Evolutionary conservation across 2,888 invertebrate genomes (phyloP), one percentile per base, ranked within the genome.

Genomic region (Euproctis similis): DNA sequence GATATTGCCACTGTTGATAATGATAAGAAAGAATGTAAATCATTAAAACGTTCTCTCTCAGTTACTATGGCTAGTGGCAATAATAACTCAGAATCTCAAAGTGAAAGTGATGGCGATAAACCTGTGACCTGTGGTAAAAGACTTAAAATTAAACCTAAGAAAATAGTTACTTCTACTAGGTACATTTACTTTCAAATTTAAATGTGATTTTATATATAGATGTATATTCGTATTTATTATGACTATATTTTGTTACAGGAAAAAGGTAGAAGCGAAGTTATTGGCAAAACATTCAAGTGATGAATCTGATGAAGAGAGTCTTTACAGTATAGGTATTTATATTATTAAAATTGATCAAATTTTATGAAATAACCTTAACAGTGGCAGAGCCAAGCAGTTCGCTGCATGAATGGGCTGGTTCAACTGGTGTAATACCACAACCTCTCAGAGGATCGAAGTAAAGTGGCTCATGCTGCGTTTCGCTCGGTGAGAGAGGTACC

Each of bases 251-350:
- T 24, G 35, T 71, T 72, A n/a, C 64, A 85, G 85, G 40, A 85
- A 85, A 75, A 85, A 85, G 53, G 64, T 88, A 3, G 88, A 88
- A 72, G 86, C 86, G 11, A 85, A 87, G 53, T 58, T 70, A 30
- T 70, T 81, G 50, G 73, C 84, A 35, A 81, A 84, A 40, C 72
- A 86, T 57, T 78, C 87, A 37, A 85, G 77, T 57, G 76, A 82
- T 36, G 85, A 87, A 61, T 82, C 81, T 36, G 84, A 84, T 43
- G 82, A 84, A 34, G 84, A 82, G 51, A 77, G 81, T 30, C 59
- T 82, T 21, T 72, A 78, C 46, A 80, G 72, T 56, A 59, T 84
- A 69, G 82, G 82, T 82, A 68, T 6, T 4, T 4, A 14, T 18
- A 10, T 8, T 14, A 26, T 20, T 10, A 4, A 21, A 14, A n/a